A percentile compares a stretch with the other conserved stretches of the same genome.
Evolutionary conservation across 2,888 invertebrate species (phyloP).

Genomic region (Leucoma salicis): DNA sequence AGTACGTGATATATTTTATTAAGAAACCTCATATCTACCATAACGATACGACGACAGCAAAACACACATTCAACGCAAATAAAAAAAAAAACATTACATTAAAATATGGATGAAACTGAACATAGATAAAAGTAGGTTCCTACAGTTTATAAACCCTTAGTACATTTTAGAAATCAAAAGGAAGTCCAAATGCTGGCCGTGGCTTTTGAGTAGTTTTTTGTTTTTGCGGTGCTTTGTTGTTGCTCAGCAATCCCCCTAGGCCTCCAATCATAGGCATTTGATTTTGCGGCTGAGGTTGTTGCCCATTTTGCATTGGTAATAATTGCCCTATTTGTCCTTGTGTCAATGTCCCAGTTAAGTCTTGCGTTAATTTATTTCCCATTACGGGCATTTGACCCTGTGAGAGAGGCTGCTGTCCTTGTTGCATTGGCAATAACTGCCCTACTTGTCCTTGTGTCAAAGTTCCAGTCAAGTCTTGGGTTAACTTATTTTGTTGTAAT

Average conservation of each 20-base stretch:
- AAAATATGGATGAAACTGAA: too few species aligned
- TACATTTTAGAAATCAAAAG: constrained; percentile 8
- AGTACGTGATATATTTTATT: too few species aligned
- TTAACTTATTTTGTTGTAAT: neutral
- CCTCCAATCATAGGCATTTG: constrained; percentile 2
- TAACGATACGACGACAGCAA: too few species aligned
- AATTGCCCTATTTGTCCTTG: constrained; percentile 4
- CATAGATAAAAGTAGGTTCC: too few species aligned
- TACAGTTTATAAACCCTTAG: too few species aligned
- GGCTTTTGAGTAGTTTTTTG: constrained; percentile 1
- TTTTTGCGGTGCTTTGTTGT: constrained; percentile 1
- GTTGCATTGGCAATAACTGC: constrained; percentile 3
- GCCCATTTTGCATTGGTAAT: neutral
- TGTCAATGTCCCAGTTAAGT: constrained; percentile 4
- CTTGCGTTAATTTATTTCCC: constrained; percentile 5
- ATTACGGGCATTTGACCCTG: neutral
- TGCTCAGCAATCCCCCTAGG: neutral
- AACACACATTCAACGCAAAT: too few species aligned
- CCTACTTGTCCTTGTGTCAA: constrained; percentile 2
- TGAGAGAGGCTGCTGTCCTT: neutral
- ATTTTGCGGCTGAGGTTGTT: constrained; percentile 1
- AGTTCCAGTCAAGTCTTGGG: constrained; percentile 6
- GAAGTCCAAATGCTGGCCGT: neutral
- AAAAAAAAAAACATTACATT: too few species aligned
- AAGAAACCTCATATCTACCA: too few species aligned